Base-by-base conservation (phyloP, 2,888 invertebrate species). In the Eristalinus aeneus region DNA sequence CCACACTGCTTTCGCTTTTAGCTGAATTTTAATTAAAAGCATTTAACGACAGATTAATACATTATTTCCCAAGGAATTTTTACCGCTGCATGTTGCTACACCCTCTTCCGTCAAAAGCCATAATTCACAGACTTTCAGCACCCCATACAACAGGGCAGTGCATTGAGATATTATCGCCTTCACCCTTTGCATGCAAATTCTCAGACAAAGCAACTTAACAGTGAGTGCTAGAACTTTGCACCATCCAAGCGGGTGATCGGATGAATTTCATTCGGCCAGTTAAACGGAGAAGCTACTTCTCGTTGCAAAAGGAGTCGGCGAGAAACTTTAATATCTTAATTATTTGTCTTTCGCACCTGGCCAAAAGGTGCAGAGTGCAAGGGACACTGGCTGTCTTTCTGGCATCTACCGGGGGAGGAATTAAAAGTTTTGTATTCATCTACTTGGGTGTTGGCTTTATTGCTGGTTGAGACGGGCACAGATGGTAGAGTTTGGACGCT, bases 271-370 rank as follows among this genome's bases (percentile, higher is more conserved):
- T 63, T 69, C 39, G 54, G 39, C 69, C 77, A 27, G 36, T 36
- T 54, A 54, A 31, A 22, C 27, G 23, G 65, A 46, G 72, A 58
- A 71, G 65, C 69, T 46, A 22, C 53, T 63, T 31, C 31, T 27
- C 46, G 16, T 58, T 32, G 88, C 86, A 88, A 88, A 89, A 77
- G 34, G 23, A 58, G 89, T 97, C 54, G 56, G 69, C 63, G 56
- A 16, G 46, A 77, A 90, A 89, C 88, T 89, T 89, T 89, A 90
- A 90, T 90, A 89, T 89, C 89, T 90, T 90, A 90, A 90, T 90
- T 90, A 90, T 90, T 90, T 90, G 89, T 89, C 90, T 89, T 89
- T 88, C 76, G 72, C 88, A 88, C 88, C 88, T 88, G 89, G 88
- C 89, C 87, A 88, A 88, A 56, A 56, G 8, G 8, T 88, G 88